Evolutionary conservation across 2,113 vertebrate species (phyloP).

Genomic region (Labrus mixtus): DNA sequence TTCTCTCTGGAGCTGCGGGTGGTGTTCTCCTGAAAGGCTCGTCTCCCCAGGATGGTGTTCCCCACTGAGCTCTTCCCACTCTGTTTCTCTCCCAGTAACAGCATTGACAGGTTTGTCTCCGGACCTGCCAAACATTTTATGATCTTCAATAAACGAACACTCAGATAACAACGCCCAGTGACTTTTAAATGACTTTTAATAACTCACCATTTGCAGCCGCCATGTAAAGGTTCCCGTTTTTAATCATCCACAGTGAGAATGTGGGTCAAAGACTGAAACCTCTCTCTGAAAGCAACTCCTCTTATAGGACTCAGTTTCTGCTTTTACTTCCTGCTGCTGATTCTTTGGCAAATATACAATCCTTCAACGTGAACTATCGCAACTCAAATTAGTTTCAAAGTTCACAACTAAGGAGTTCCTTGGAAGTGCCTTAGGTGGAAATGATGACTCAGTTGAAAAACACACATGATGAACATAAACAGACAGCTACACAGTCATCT

Average conservation of each 20-base stretch:
- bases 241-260: background rate
- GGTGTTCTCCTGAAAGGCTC: constrained; percentile 22
- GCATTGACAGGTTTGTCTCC: background rate
- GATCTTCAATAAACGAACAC: background rate
- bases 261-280: background rate
- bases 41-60: constrained; percentile 51
- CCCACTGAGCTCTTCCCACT: constrained; percentile 66
- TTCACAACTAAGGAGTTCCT: constrained; percentile 17
- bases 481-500: no score
- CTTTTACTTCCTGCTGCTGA: background rate
- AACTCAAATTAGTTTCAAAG: constrained; percentile 21
- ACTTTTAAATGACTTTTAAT: background rate
- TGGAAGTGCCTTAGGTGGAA: constrained; percentile 10
- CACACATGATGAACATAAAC: background rate
- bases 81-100: constrained; percentile 55
- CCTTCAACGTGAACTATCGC: no score
- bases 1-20: constrained; percentile 30
- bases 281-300: background rate
- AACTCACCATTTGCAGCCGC: constrained; percentile 28
- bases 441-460: background rate
- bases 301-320: background rate
- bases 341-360: background rate
- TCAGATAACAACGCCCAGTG: background rate
- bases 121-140: constrained; percentile 1
- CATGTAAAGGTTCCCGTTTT: constrained; percentile 11